phyloP scores from a whole-genome alignment of 2,888 invertebrate genomes.

The Subacronicta megacephala region DNA sequence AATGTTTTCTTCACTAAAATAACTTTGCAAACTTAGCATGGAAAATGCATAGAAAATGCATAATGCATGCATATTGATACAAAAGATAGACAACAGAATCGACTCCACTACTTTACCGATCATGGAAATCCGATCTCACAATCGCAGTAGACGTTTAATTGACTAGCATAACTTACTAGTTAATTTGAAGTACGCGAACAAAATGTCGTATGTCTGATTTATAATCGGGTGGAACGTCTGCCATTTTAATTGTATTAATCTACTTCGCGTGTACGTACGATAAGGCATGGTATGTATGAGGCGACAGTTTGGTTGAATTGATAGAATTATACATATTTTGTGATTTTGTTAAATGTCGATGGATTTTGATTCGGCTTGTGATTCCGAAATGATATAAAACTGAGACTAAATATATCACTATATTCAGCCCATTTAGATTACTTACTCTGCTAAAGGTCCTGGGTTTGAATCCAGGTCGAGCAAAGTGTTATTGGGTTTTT shows the following conservation, averaged over 20 bases:
- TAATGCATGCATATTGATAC: no score
- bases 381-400: neutral
- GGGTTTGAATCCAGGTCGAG: no score
- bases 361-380: neutral
- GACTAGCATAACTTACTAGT: constrained; percentile 73
- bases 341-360: no score
- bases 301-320: neutral
- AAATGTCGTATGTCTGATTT: constrained; percentile 57
- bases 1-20: no score
- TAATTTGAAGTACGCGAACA: constrained; percentile 67
- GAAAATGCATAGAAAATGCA: no score
- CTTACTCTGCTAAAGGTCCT: no score
- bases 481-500: no score
- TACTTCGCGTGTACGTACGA: constrained; percentile 37
- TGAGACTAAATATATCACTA: no score
- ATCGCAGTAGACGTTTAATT: constrained; percentile 63
- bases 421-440: no score
- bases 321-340: no score
- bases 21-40: no score
- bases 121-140: constrained; percentile 55
- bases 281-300: constrained; percentile 1
- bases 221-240: constrained; percentile 58
- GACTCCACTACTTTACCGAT: constrained; percentile 36
- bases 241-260: constrained; percentile 63
- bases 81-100: constrained; percentile 24